Base-by-base conservation (phyloP, 2,113 vertebrate genomes). In the Prinia subflava region DNA sequence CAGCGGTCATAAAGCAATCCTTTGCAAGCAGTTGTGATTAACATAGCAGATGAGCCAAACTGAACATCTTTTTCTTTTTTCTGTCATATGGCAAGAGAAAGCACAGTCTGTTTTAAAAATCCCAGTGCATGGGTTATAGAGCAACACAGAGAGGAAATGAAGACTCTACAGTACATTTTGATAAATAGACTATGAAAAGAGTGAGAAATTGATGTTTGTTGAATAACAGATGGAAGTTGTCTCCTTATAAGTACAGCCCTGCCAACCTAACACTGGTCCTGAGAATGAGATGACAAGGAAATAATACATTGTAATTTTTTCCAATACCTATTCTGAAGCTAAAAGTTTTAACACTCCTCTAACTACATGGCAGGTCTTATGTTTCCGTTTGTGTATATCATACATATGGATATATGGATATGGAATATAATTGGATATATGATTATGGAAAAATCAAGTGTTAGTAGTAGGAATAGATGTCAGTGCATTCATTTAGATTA, bases 1-100 rank as follows among this genome's bases (percentile, higher is more conserved):
- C n/a, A 71, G 24, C 33, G 70, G 57, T 73, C 55, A 76, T 52
- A 87, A 83, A 70, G 42, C 30, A 85, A 9, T 62, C 70, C 39
- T 95, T 82, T 90, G 62, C 63, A 89, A 89, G 64, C 24, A 57
- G 35, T 77, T 95, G 56, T 91, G 62, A 85, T 89, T 94, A 87
- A 68, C 15, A 9, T 33, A 82, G 53, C 44, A 76, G 50, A 76
- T 52, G 28, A 89, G 21, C 33, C 37, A 86, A 80, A 67, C 8
- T 30, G 74, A 91, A 49, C n/a, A 37, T 73, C 2, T 63, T 62
- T 78, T 83, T 56, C 42, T 46, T 7, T 42, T 62, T 76, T 52
- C 30, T 92, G 76, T 83, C 49, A 37, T 60, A 52, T 42, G 80
- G 49, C 22, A 52, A 73, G 41, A 75, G 56, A 82, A 87, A 87